A percentile compares a stretch with the other conserved stretches of the same genome.
Evolutionary conservation across 2,113 vertebrate genomes (phyloP).

Genomic region (Urocynchramus pylzowi): DNA sequence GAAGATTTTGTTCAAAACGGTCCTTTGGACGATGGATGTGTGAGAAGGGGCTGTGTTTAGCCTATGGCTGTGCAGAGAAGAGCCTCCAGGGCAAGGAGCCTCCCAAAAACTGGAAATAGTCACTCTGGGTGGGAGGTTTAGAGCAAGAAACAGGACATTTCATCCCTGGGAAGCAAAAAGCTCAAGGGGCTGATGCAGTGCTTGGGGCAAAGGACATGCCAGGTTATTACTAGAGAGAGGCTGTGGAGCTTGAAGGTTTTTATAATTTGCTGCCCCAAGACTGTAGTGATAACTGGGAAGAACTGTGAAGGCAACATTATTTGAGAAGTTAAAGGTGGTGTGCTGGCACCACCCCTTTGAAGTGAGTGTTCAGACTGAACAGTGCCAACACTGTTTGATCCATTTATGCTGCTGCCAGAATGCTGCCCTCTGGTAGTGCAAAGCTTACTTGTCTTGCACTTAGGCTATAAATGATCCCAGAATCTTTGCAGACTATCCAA

Average conservation of each 20-base stretch:
- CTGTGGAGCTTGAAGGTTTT: not conserved
- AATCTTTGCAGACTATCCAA: not conserved
- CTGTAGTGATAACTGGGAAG: not conserved
- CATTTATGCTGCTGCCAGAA: not conserved
- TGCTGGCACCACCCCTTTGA: not conserved
- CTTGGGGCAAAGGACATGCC: fast-evolving
- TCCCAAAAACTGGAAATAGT: not conserved
- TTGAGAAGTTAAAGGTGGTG: not conserved
- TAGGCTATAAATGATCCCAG: not conserved
- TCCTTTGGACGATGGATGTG: not conserved
- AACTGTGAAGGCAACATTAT: not conserved
- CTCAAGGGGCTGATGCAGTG: not conserved
- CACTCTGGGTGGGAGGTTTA: not conserved
- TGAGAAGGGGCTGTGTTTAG: not conserved
- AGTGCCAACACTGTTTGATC: not conserved
- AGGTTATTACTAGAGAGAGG: not conserved
- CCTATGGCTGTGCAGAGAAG: not conserved
- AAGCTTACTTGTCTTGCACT: fast-evolving
- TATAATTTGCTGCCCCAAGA: not conserved
- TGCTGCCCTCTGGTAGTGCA: not conserved
- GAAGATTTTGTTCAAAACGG: not conserved
- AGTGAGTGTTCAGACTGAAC: not conserved
- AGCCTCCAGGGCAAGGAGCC: not conserved
- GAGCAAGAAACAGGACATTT: not conserved
- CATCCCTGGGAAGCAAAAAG: not conserved